These are phyloP conservation scores for Condylura cristata DNA, from an alignment of 2,113 vertebrate genomes.

Conservation along the genomic window DNA sequence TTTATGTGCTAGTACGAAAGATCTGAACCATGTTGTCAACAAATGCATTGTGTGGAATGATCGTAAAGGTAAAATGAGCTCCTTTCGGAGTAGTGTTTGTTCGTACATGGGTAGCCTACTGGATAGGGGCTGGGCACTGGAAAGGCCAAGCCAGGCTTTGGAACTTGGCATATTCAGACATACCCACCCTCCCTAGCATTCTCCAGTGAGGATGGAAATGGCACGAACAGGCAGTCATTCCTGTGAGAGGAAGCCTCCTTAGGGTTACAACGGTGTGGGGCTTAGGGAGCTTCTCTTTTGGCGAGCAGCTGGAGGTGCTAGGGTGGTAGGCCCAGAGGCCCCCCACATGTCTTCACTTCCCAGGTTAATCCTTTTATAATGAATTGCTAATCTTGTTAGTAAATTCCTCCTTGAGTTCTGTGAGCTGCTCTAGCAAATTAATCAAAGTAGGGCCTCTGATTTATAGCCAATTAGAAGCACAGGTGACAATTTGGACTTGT, in stretches of 20 bases:
- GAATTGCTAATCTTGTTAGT: not conserved
- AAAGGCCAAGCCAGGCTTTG: not conserved
- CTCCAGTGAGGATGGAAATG: not conserved
- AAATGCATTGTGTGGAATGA: too few relatives aligned
- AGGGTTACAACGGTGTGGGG: too few relatives aligned
- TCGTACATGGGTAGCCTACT: not conserved
- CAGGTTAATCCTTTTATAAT: not conserved
- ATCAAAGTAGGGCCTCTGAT: not conserved
- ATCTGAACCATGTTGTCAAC: too few relatives aligned
- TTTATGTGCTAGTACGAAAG: too few relatives aligned
- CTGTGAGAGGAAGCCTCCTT: not conserved
- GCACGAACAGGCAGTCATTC: not conserved
- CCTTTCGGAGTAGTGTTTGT: not conserved
- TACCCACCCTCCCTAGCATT: not conserved
- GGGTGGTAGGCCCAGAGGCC: not conserved
- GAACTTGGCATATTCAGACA: not conserved
- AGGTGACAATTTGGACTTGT: too few relatives aligned
- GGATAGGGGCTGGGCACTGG: not conserved
- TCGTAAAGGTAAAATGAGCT: not conserved
- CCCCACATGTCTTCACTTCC: not conserved
- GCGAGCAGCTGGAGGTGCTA: not conserved
- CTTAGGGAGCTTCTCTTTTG: not conserved
- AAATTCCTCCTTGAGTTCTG: not conserved
- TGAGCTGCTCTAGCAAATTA: not conserved
- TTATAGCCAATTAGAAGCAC: not conserved